These are phyloP conservation scores for Selene dorsalis DNA, from an alignment of 2,797 vertebrate species.

Conservation along the genomic window DNA sequence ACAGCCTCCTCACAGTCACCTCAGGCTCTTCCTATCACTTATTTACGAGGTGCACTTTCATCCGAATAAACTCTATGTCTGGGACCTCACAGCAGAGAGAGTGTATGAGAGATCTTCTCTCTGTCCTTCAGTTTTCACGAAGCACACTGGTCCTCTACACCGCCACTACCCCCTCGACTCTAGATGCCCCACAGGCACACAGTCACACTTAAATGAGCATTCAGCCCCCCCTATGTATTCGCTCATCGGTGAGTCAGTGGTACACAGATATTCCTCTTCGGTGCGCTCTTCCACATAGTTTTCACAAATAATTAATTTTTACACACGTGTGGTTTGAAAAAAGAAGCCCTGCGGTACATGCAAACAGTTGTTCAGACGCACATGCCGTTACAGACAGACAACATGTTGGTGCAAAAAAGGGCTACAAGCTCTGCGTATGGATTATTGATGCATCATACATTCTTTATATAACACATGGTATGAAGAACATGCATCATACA, in stretches of 20 bases:
- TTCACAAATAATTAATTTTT: conserved; percentile 59
- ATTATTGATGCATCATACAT: conserved; percentile 79
- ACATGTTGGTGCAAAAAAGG: conserved; percentile 31
- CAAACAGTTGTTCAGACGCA: conserved; percentile 34
- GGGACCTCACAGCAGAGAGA: conserved; percentile 45
- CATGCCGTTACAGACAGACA: conserved; percentile 26
- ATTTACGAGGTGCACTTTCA: conserved; percentile 76
- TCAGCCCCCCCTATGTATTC: conserved; percentile 24
- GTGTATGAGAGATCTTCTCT: conserved; percentile 1
- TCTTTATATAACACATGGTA: conserved; percentile 71
- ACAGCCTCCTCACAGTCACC: conserved; percentile 59
- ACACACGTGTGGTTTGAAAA: conserved; percentile 25
- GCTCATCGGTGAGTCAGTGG: conserved; percentile 31
- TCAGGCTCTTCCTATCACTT: conserved; percentile 75
- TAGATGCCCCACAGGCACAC: conserved; percentile 43
- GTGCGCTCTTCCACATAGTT: neutral
- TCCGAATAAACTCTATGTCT: conserved; percentile 44
- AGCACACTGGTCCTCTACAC: neutral
- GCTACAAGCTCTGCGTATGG: conserved; percentile 60
- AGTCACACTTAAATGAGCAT: conserved; percentile 64
- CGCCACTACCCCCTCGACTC: neutral
- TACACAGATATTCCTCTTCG: conserved; percentile 23
- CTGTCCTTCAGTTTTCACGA: conserved; percentile 17
- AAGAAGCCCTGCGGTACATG: conserved; percentile 17
- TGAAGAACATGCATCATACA: conserved; percentile 34